These are phyloP conservation scores for Scolopax rusticola DNA, from an alignment of 2,797 vertebrate species.

Conservation along the genomic window DNA sequence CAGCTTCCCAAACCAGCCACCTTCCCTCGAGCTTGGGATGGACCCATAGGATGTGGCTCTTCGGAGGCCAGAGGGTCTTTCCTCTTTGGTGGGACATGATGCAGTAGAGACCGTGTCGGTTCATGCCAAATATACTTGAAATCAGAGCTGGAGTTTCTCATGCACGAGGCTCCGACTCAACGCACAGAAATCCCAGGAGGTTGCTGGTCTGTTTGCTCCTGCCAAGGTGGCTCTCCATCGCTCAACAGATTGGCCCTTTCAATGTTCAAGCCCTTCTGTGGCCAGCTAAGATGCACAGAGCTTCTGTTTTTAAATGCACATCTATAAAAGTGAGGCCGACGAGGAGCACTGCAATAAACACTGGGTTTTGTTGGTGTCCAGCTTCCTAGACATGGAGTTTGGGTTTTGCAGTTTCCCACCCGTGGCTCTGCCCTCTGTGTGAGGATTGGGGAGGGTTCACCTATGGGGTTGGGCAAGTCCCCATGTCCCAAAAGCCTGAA, in stretches of 20 bases:
- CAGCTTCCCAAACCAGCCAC: neutral
- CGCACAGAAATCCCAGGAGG: neutral
- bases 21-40: neutral
- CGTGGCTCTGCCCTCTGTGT: accelerated
- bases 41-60: accelerated
- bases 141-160: neutral
- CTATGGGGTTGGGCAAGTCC: neutral
- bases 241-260: accelerated
- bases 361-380: neutral
- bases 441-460: accelerated
- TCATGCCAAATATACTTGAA: constrained; percentile 25
- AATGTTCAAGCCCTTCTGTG: accelerated
- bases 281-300: neutral
- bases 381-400: neutral
- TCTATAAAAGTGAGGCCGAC: neutral
- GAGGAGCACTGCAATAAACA: constrained; percentile 45
- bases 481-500: neutral
- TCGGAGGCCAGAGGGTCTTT: neutral
- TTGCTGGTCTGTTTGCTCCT: neutral
- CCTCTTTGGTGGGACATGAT: neutral
- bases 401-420: neutral
- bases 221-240: neutral
- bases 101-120: accelerated
- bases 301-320: constrained; percentile 20
- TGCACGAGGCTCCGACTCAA: neutral